Evolutionary conservation across 2,113 vertebrate species (phyloP), one percentile per base, ranked within the genome.

Genomic region (Apteryx mantelli): DNA sequence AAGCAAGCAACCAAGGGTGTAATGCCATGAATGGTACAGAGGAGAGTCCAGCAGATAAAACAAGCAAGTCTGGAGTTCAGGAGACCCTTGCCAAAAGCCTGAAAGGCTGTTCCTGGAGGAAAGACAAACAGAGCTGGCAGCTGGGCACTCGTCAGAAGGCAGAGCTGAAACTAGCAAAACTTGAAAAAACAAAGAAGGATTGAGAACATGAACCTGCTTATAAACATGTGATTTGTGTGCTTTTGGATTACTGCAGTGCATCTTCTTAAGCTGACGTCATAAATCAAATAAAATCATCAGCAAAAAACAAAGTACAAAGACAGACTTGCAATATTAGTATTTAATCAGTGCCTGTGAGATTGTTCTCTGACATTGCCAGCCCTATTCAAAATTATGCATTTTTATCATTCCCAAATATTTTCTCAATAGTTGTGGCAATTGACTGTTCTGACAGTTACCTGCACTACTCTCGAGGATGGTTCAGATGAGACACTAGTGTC

Each of bases 51-150:
- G 56, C 68, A 87, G 66, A 91, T 4, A 71, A 58, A 89, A 76
- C 4, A 55, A 18, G 32, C 5, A 87, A 85, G 78, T 19, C 32
- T 91, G 87, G 56, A 95, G 87, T 16, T 79, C 34, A 88, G 84
- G 69, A 87, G 46, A 34, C 12, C 46, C 2, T 1, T 3, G 34
- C 89, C 88, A 93, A 74, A 89, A 83, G 82, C 75, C 85, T 69
- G 79, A 82, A 80, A 93, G 91, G 82, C 58, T 93, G 82, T 9
- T 91, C 63, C 63, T 74, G 85, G 32, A 95, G 90, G 44, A 82
- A 87, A 77, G 64, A 93, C 61, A 89, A 80, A 69, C 2, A 3
- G 1, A 74, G 79, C 82, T 83, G 88, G 89, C 83, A 77, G 48
- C 84, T 80, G 66, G 84, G 71, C 0, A 0, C 58, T 56, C 13